Conservation (phyloP, 2,113 vertebrate genomes). For the Mola mola region DNA sequence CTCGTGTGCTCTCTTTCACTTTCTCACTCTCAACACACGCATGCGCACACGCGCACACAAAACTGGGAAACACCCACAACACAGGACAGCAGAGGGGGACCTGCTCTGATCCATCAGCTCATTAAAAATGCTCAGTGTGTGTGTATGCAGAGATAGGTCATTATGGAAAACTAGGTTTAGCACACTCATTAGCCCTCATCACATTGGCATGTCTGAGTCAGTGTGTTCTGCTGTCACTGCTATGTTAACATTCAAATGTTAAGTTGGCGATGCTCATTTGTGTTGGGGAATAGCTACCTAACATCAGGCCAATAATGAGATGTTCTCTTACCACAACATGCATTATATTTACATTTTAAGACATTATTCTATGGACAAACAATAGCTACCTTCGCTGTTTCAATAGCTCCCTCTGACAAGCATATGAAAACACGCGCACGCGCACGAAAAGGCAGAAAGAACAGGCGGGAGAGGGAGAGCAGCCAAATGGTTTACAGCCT, state of each 20-base stretch:
- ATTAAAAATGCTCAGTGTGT: slow-evolving; percentile 51
- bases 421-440: slow-evolving; percentile 20
- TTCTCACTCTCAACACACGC: slow-evolving; percentile 5
- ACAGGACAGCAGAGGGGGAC: slow-evolving; percentile 55
- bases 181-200: slow-evolving; percentile 62
- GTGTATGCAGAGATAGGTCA: slow-evolving; percentile 42
- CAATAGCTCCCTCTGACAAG: slow-evolving; percentile 61
- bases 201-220: slow-evolving; percentile 32
- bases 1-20: slow-evolving; percentile 20
- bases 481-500: slow-evolving; percentile 80
- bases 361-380: slow-evolving; percentile 43
- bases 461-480: slow-evolving; percentile 49
- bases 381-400: slow-evolving; percentile 50
- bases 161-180: slow-evolving; percentile 60
- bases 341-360: slow-evolving; percentile 40
- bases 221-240: slow-evolving; percentile 20
- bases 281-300: slow-evolving; percentile 41
- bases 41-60: slow-evolving; percentile 26
- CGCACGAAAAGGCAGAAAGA: background rate
- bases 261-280: slow-evolving; percentile 30
- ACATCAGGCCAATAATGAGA: slow-evolving; percentile 33
- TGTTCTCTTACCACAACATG: slow-evolving; percentile 4
- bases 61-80: slow-evolving; percentile 33
- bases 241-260: background rate
- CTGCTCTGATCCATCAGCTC: slow-evolving; percentile 64